Base-by-base conservation (phyloP, 2,888 invertebrate species). In the Aspidiotus rigidus region DNA sequence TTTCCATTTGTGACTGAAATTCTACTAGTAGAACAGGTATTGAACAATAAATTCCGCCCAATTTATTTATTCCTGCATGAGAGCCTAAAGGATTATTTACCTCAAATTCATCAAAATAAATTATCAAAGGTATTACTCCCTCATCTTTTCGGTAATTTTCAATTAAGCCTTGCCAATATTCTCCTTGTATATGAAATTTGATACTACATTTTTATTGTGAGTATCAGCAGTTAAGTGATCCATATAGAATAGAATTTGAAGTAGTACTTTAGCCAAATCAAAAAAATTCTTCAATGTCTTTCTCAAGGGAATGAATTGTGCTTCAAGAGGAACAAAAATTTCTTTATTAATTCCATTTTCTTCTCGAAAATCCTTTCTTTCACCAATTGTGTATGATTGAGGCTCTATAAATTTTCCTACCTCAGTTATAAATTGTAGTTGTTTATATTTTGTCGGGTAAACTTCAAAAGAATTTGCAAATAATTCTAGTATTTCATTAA, bases 241-340 rank as follows among this genome's bases (percentile, higher is more conserved):
- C 28, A 28, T 28, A 28, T 28, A 28, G 28, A 28, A 28, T 28
- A 28, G 28, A 69, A 69, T 71, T 71, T 49, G 69, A 69, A 42
- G 71, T 70, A 54, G 71, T 64, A 9, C 15, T 42, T 59, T 62
- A 63, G 57, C 67, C 5, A 53, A 13, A 11, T 53, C 53, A 53
- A 53, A 53, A 53, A 53, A 53, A 11, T 53, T 53, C 53, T 53
- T 53, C 3, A 53, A 5, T 3, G n/a, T n/a, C 11, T 1, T 13
- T 13, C 53, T 11, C 15, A 53, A 53, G 5, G 53, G 53, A 13
- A 53, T 53, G 5, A 53, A 53, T 53, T 53, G 13, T 1, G n/a
- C 53, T 53, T 53, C 15, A 53, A 53, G 13, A 53, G 11, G 11
- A 1, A 53, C 53, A 3, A 5, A n/a, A 53, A 53, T n/a, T 13